Base-by-base conservation (phyloP, 2,888 invertebrate species). In the Timema cristinae region DNA sequence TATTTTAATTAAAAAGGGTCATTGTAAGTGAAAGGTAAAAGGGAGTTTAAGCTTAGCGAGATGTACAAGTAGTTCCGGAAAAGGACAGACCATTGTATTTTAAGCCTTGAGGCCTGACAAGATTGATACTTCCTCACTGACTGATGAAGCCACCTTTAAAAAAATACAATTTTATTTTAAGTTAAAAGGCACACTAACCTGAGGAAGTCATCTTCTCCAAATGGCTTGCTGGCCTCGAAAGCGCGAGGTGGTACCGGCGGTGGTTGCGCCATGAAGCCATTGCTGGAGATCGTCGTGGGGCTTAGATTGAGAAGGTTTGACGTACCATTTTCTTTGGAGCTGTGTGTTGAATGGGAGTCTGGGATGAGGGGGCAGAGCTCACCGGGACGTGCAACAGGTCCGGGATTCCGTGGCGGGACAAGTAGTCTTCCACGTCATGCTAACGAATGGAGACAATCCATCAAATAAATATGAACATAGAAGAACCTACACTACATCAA, bases 241-340 rank as follows among this genome's bases (percentile, higher is more conserved):
- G 81, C 79, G 69, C 85, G 78, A 10, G 85, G 85, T n/a, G 85
- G 85, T 16, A 85, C 82, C 50, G 85, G 84, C 7, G 84, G 84
- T 8, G 83, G 83, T 48, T 76, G 75, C 61, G 74, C 69, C 56
- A 73, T 56, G 13, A 72, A 52, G 1, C 76, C 75, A 67, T 73
- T 73, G 48, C 67, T 71, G 67, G 73, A 71, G n/a, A 59, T 68
- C 7, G 71, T 71, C 49, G 54, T 73, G 47, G 66, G 50, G 67
- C 74, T 71, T 16, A 77, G 73, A 52, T 71, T 72, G 8, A 71
- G 71, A 50, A 68, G 54, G 61, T 15, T 68, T 6, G 50, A 67
- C 11, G 49, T 67, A 10, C 50, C 50, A 13, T 74, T 74, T 56
- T 74, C 74, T 71, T 74, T 69, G 8, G 63, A 63, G 63, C 63